Conservation (phyloP, 1,140 invertebrate species). For the Brachionus rubens region DNA sequence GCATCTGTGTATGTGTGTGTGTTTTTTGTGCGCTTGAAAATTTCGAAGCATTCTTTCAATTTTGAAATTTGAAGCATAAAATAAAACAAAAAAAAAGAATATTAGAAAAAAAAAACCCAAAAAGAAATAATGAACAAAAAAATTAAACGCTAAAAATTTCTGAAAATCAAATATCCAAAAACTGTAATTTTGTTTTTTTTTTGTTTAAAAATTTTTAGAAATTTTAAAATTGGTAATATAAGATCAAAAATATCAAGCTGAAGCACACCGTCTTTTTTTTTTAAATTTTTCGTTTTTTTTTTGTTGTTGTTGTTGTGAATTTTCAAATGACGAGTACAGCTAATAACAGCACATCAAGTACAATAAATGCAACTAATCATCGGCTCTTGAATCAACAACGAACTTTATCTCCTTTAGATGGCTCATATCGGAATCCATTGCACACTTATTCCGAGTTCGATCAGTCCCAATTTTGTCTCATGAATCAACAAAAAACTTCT, state of each 20-base stretch:
- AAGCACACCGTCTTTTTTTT: slow-evolving; percentile 7
- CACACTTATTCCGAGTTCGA: neutral
- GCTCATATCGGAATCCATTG: neutral
- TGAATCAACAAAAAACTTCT: neutral
- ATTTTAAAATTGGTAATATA: slow-evolving; percentile 7
- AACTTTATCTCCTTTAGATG: neutral
- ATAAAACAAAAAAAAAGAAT: neutral
- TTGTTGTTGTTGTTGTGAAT: slow-evolving; percentile 9
- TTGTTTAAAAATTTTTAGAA: neutral
- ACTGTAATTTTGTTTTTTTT: too few relatives aligned
- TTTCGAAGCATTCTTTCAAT: slow-evolving; percentile 27
- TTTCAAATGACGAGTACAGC: slow-evolving; percentile 37
- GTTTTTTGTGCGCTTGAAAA: slow-evolving; percentile 9
- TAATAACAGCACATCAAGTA: slow-evolving; percentile 20
- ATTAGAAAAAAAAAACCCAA: neutral
- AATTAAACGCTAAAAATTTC: too few relatives aligned
- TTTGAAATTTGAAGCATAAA: slow-evolving; percentile 5
- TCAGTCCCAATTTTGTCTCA: neutral
- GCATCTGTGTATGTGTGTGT: neutral
- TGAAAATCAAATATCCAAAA: too few relatives aligned
- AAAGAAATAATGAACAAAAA: too few relatives aligned
- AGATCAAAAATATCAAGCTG: slow-evolving; percentile 8
- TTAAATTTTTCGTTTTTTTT: slow-evolving; percentile 35
- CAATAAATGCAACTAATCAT: neutral
- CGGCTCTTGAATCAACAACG: neutral